Evolutionary conservation across 2,888 invertebrate species (phyloP), one percentile per base, ranked within the genome.

Genomic region (Thalpophila matura): DNA sequence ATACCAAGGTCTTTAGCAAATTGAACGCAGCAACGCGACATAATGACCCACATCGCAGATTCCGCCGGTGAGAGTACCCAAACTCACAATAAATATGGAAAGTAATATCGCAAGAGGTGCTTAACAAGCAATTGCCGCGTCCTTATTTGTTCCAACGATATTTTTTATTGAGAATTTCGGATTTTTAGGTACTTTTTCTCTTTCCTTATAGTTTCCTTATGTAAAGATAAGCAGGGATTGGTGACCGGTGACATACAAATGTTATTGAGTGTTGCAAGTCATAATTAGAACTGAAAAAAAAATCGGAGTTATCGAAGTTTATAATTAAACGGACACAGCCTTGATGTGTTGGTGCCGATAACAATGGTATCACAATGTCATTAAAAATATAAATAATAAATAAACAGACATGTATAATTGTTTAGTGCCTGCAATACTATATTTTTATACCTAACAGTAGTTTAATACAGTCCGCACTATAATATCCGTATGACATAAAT

Each of bases 21-120:
- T 82, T 77, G 65, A 65, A 66, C 71, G 69, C 81, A 84, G 81
- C 84, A 83, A 82, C 56, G 76, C 82, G 91, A 78, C 88, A 90
- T 84, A 79, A 73, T 91, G 83, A 90, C 92, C 90, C 81, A 89
- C 81, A 82, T 74, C 71, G 79, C 82, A 78, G 75, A 83, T 82
- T 81, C 86, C 87, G 70, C 77, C 75, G 85, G 91, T 85, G 91
- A 92, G 92, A 91, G 91, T 89, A 83, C 80, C 79, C 29, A 81
- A 86, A 87, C 82, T 82, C 83, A 84, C 89, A 85, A 89, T 89
- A 89, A 90, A 90, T 88, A 89, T 90, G 91, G 89, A 89, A 91
- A 92, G 91, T 85, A 84, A 88, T 86, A 81, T 85, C 79, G 79
- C 74, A 82, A 80, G 82, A 83, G 82, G 80, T 81, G 83, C 82